Percentiles rank a stretch among this genome's conserved stretches.
These are phyloP conservation scores for Drosophila pectinifera DNA, from an alignment of 1,140 invertebrate species.

Conservation along the genomic window DNA sequence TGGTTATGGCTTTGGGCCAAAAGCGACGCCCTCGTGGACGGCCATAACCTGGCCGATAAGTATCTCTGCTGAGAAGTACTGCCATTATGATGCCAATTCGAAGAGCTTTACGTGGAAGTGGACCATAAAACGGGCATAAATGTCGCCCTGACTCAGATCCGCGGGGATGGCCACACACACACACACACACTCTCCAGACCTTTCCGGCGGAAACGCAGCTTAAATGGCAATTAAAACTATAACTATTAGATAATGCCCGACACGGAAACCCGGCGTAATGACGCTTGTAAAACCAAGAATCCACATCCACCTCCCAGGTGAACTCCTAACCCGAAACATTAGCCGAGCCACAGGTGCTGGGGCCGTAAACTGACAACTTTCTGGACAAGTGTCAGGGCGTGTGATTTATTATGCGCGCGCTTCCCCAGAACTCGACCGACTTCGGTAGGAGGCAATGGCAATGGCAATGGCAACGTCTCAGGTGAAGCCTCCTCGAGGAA, in stretches of 20 bases:
- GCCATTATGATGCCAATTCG: conserved; percentile 80
- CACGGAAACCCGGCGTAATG: conserved; percentile 75
- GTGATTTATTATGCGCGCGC: conserved; percentile 80
- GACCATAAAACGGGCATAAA: conserved; percentile 76
- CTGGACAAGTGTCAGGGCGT: conserved; percentile 76
- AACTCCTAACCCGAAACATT: conserved; percentile 62
- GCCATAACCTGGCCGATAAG: conserved; percentile 73
- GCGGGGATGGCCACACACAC: conserved; percentile 44
- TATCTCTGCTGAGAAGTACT: conserved; percentile 79
- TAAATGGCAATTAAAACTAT: conserved; percentile 81
- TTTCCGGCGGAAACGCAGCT: conserved; percentile 78
- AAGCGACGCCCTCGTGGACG: conserved; percentile 68
- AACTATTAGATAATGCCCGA: conserved; percentile 60
- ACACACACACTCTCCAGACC: conserved; percentile 53
- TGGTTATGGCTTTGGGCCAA: conserved; percentile 71
- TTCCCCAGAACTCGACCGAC: conserved; percentile 69
- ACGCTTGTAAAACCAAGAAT: conserved; percentile 66
- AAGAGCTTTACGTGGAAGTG: conserved; percentile 74
- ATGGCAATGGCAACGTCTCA: conserved; percentile 20
- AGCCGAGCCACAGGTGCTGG: conserved; percentile 60
- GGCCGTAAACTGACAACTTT: conserved; percentile 77
- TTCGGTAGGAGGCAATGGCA: conserved; percentile 43
- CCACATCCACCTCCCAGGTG: conserved; percentile 24
- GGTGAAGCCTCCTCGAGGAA: conserved; percentile 8
- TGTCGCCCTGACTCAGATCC: conserved; percentile 73